These are phyloP conservation scores for Electrona antarctica DNA, from an alignment of 2,113 vertebrate species.

Conservation along the genomic window DNA sequence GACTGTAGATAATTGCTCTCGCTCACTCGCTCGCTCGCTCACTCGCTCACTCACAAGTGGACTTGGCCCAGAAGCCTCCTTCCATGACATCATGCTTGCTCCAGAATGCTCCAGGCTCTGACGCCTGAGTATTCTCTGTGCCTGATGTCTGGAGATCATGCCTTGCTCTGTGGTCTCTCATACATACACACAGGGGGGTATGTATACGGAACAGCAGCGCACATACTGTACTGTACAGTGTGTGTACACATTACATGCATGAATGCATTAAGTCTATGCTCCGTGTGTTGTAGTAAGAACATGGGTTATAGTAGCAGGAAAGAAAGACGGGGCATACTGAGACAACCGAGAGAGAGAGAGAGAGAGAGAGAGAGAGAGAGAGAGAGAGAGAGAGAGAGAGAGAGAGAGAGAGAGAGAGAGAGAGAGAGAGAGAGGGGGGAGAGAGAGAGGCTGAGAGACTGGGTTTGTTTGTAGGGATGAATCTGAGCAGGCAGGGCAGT, in stretches of 20 bases:
- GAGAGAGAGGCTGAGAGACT: conserved; percentile 15
- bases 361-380: too few species aligned
- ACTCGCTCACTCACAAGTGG: conserved; percentile 1
- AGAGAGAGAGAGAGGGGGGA: not conserved
- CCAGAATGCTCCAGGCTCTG: conserved; percentile 56
- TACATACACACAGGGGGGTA: conserved; percentile 35
- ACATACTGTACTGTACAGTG: conserved; percentile 66
- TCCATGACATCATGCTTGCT: conserved; percentile 65
- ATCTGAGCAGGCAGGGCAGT: conserved; percentile 64
- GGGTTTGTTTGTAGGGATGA: conserved; percentile 56
- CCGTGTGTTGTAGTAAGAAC: conserved; percentile 14
- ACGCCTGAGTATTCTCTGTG: conserved; percentile 55
- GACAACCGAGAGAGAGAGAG: too few species aligned
- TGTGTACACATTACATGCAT: conserved; percentile 62
- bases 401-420: too few species aligned
- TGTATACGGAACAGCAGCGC: conserved; percentile 67
- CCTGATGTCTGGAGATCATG: conserved; percentile 73
- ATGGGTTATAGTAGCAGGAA: not conserved
- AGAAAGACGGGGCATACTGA: too few species aligned
- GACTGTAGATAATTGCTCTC: conserved; percentile 34
- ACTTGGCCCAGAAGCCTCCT: conserved; percentile 41
- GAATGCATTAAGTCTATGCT: conserved; percentile 58
- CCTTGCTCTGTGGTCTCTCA: conserved; percentile 43
- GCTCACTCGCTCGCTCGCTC: conserved; percentile 34
- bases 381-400: too few species aligned